Evolutionary conservation across 1,140 invertebrate genomes (phyloP).

Genomic region (Ceratina calcarata): DNA sequence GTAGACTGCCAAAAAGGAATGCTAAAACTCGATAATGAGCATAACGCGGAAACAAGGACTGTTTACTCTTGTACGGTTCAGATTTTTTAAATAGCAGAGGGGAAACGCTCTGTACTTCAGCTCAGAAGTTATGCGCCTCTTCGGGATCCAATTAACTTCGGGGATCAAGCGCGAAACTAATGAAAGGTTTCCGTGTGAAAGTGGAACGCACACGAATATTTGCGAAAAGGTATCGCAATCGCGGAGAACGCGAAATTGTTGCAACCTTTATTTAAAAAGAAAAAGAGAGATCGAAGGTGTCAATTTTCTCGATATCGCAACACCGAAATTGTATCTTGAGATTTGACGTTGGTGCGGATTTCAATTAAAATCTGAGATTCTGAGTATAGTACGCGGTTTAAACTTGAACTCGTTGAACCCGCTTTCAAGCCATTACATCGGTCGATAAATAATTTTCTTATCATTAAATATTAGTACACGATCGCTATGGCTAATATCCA

Average conservation of each 20-base stretch:
- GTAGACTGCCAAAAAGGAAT: neutral
- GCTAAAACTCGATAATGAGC: neutral
- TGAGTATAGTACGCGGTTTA: neutral
- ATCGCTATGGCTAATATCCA: neutral
- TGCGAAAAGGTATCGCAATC: conserved; percentile 6
- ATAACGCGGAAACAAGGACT: conserved; percentile 4
- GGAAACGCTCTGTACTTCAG: neutral
- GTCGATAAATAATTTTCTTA: conserved; percentile 20
- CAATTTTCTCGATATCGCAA: neutral
- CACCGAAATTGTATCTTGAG: too few relatives aligned
- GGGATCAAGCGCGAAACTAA: neutral
- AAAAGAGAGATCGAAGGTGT: neutral
- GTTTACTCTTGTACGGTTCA: neutral
- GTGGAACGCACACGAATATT: conserved; percentile 12
- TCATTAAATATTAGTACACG: conserved; percentile 21
- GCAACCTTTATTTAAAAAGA: neutral
- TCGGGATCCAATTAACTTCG: neutral
- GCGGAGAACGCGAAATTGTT: neutral
- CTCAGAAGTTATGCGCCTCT: neutral
- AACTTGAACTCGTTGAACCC: conserved; percentile 1
- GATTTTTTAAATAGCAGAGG: neutral
- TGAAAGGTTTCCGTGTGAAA: conserved; percentile 13
- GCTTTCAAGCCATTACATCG: neutral
- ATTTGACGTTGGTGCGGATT: too few relatives aligned
- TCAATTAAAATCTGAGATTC: neutral